Evolutionary conservation across 2,797 vertebrate genomes (phyloP).

Genomic region (Varecia variegata): DNA sequence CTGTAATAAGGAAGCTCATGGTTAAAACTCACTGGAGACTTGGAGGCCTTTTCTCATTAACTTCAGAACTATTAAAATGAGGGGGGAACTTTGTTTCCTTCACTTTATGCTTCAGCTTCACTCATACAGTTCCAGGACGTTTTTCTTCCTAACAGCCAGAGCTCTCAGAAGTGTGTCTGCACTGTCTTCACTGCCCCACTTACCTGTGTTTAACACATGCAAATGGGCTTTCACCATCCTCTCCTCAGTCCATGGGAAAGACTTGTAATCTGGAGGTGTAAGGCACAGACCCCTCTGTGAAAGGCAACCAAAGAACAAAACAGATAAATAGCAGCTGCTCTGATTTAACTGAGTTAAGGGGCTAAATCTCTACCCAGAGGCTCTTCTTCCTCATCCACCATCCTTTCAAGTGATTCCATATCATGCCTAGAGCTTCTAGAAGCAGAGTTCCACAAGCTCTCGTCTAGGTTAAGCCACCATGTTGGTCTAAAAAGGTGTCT

Average conservation of each 20-base stretch:
- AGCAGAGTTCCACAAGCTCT: background rate
- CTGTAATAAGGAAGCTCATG: background rate
- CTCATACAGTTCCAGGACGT: fast-evolving
- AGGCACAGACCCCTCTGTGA: background rate
- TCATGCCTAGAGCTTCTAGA: background rate
- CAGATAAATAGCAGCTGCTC: background rate
- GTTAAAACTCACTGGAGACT: background rate
- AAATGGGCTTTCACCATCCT: fast-evolving
- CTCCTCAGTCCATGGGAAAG: background rate
- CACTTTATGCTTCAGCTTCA: background rate
- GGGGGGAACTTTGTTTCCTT: background rate
- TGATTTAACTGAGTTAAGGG: background rate
- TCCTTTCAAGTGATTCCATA: background rate
- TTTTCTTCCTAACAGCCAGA: background rate
- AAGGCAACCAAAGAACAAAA: background rate
- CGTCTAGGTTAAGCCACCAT: fast-evolving
- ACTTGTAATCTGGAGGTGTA: no score
- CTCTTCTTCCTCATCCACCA: background rate
- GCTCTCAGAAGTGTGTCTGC: background rate
- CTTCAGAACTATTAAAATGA: background rate
- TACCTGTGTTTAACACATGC: background rate
- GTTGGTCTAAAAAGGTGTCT: background rate
- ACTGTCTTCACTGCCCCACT: no score
- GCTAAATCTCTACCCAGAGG: background rate
- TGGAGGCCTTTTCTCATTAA: background rate